phyloP scores from a whole-genome alignment of 37 sponge, comb jelly and placozoan genomes.

The Beroe ovata region DNA sequence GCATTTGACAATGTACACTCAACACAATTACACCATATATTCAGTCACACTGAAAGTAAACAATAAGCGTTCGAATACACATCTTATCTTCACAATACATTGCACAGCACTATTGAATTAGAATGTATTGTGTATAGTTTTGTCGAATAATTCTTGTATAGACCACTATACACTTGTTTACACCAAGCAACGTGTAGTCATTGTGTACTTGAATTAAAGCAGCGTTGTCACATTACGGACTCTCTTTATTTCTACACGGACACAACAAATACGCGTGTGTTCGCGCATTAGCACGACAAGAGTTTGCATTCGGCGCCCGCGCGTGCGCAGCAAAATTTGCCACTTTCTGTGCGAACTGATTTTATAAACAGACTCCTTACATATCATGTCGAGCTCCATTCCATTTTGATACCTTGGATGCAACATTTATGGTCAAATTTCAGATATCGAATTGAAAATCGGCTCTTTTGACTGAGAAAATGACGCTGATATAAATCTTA shows the following conservation, averaged over 20 bases:
- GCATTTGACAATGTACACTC: no score
- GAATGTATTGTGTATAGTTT: no score
- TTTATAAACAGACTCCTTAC: background rate
- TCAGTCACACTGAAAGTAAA: no score
- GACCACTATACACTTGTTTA: background rate
- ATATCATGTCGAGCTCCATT: background rate
- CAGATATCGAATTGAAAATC: background rate
- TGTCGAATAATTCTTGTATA: no score
- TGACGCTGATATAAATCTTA: background rate
- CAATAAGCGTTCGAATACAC: no score
- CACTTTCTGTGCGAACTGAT: background rate
- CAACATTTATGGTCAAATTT: background rate
- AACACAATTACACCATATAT: no score
- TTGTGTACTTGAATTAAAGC: background rate
- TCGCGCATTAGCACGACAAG: background rate
- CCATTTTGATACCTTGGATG: background rate
- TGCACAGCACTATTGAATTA: no score
- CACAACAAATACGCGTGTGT: background rate
- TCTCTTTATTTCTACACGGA: background rate
- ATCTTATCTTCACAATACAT: no score
- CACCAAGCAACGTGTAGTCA: background rate
- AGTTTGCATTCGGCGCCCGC: background rate
- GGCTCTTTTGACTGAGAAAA: background rate
- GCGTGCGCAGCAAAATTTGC: background rate
- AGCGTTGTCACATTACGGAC: background rate